Evolutionary conservation across 2,888 invertebrate species (phyloP), one percentile per base, ranked within the genome.

Genomic region (Orthonevra nobilis): DNA sequence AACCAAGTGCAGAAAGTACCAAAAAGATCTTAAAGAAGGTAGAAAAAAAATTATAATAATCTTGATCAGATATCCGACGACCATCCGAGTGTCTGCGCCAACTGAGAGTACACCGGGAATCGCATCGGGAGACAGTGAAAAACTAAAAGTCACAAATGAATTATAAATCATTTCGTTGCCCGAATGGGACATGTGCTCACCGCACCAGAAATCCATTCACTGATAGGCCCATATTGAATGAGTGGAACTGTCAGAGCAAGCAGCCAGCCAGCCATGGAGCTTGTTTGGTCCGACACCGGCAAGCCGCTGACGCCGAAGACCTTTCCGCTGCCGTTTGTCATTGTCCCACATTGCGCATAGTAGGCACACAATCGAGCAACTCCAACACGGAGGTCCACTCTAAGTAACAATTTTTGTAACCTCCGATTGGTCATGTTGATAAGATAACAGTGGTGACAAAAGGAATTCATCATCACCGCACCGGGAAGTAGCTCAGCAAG

Each of bases 381-480:
- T 58, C 17, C 6, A 20, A 17, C 64, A 28, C 48, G 73, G 66
- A 60, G 70, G 70, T 70, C 58, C 74, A 63, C 73, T 73, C 61
- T 79, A 79, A 79, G 79, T 79, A 79, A 79, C 66, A 73, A 79
- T 73, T 73, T 79, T 73, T 79, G 79, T 79, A 73, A 36, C 50
- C 77, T 54, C 61, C 66, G 79, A 79, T 79, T 79, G 79, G 79
- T 73, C 36, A 34, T 14, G 23, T 19, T 61, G 79, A 79, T 79
- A 79, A 79, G 79, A 79, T 79, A 79, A 73, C 54, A 42, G 40
- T 30, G 79, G 48, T 79, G 79, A 79, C 79, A 79, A 79, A 79
- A 79, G 79, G 61, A 73, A 79, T 79, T 79, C 79, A 79, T 79
- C 79, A 79, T 79, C 73, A 46, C 60, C 60, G 12, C 72, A 61